Percentiles rank a stretch among this genome's conserved stretches.
phyloP scores from a whole-genome alignment of 1,140 invertebrate species.

The Ostrea denselamellosa region DNA sequence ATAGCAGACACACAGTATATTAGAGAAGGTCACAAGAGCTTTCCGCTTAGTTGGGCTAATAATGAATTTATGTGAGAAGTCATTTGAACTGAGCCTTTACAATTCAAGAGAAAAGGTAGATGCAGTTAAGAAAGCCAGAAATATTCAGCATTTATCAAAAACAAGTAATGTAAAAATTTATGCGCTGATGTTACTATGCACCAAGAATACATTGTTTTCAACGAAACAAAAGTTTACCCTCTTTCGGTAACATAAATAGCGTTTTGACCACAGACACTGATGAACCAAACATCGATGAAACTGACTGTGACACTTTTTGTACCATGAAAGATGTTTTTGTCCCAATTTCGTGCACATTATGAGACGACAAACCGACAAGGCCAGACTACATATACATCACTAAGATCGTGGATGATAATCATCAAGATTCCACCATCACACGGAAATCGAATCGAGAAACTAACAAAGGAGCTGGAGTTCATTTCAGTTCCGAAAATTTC shows the following conservation, averaged over 20 bases:
- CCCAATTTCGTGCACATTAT: conserved; percentile 51
- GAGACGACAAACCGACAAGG: background rate
- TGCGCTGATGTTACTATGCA: too few species aligned
- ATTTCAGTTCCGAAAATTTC: conserved; percentile 5
- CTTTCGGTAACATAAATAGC: conserved; percentile 64
- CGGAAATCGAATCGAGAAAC: background rate
- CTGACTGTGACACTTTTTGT: conserved; percentile 60
- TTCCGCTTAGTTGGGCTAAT: too few species aligned
- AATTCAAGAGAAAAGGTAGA: too few species aligned
- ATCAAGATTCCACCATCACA: conserved; percentile 11
- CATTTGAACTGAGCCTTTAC: too few species aligned
- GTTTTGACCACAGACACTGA: conserved; percentile 57
- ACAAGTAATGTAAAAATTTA: too few species aligned
- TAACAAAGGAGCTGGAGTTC: background rate
- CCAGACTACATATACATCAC: background rate
- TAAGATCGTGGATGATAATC: too few species aligned
- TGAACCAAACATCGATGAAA: conserved; percentile 61
- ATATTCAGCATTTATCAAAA: too few species aligned
- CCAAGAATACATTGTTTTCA: too few species aligned
- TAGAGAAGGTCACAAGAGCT: too few species aligned
- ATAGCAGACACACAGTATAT: too few species aligned
- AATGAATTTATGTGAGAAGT: too few species aligned
- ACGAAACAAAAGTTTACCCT: conserved; percentile 45
- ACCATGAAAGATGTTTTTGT: conserved; percentile 61
- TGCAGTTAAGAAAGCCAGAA: too few species aligned